Evolutionary conservation across 2,888 invertebrate species (phyloP).

Genomic region (Hesperia comma): DNA sequence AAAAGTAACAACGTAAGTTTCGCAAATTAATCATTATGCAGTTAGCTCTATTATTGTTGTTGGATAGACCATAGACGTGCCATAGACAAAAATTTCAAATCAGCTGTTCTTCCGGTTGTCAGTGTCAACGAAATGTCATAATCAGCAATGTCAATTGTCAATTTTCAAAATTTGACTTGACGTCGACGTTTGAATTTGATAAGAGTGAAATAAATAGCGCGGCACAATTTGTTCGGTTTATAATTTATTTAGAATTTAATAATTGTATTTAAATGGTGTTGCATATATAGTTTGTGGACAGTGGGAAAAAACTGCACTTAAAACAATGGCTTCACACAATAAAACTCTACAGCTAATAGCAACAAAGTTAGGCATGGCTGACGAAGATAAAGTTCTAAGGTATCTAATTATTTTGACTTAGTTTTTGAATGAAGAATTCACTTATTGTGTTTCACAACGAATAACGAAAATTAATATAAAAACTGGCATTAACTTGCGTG

Average conservation of each 20-base stretch:
- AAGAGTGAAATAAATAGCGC: neutral
- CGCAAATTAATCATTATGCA: too few species aligned
- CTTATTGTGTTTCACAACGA: neutral
- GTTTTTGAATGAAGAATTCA: too few species aligned
- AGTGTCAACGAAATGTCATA: neutral
- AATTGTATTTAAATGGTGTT: slow-evolving; percentile 2
- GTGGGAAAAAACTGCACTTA: neutral
- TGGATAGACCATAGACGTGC: neutral
- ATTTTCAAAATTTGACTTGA: too few species aligned
- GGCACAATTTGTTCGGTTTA: neutral
- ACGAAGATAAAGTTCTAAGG: slow-evolving; percentile 71
- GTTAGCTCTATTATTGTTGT: too few species aligned
- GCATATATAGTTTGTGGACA: neutral
- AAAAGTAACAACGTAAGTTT: too few species aligned
- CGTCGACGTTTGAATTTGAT: too few species aligned
- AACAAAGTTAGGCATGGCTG: slow-evolving; percentile 66
- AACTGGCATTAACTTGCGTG: too few species aligned
- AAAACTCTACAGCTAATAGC: slow-evolving; percentile 68
- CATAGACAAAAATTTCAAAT: neutral
- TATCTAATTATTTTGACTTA: slow-evolving; percentile 43
- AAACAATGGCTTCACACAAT: slow-evolving; percentile 59
- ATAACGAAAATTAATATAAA: too few species aligned
- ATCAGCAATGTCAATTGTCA: neutral
- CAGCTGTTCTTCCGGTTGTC: neutral
- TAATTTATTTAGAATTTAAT: too few species aligned